Base-by-base conservation (phyloP, 2,888 invertebrate genomes). In the Trisateles emortualis region DNA sequence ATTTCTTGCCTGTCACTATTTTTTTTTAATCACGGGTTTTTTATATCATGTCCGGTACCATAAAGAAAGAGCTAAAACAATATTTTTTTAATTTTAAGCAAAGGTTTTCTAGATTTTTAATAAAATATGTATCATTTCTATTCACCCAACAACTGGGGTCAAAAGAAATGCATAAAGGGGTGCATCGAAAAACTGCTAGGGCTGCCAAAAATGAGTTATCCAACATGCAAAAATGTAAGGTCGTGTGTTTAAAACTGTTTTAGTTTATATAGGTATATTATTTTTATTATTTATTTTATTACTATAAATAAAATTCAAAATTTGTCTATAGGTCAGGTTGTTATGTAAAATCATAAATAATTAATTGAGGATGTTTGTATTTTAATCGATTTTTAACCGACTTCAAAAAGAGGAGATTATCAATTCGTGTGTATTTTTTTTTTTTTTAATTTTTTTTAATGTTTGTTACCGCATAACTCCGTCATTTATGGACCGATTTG, bases 31-130 rank as follows among this genome's bases (percentile, higher is more conserved):
- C 38, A 11, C 38, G 13, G 22, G 39, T 33, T 32, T 13, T 39
- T 44, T 53, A 54, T 48, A 44, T 54, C 44, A 54, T 44, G 54
- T 49, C 54, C 44, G 49, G 54, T 54, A 54, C 54, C 53, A 26
- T n/a, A 49, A 35, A 49, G 32, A 54, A 54, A 41, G 9, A 54
- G 43, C 32, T 54, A 13, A 26, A 54, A 44, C 54, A 54, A 44
- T 54, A 29, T 44, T 54, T 55, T 9, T 51, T 24, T 36, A 46
- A 50, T 41, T 49, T 24, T 40, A 50, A 36, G 54, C 54, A 55
- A 35, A 36, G 1, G 36, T 41, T 50, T 50, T 42, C 29, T 16
- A 46, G 46, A 43, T 38, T 49, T 44, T 40, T 42, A 13, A 44
- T 33, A 49, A 54, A 48, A 54, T 45, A 50, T 36, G 32, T 45